A percentile compares a stretch with the other conserved stretches of the same genome.
These are phyloP conservation scores for Sesia bembeciformis DNA, from an alignment of 2,888 invertebrate genomes.

Conservation along the genomic window DNA sequence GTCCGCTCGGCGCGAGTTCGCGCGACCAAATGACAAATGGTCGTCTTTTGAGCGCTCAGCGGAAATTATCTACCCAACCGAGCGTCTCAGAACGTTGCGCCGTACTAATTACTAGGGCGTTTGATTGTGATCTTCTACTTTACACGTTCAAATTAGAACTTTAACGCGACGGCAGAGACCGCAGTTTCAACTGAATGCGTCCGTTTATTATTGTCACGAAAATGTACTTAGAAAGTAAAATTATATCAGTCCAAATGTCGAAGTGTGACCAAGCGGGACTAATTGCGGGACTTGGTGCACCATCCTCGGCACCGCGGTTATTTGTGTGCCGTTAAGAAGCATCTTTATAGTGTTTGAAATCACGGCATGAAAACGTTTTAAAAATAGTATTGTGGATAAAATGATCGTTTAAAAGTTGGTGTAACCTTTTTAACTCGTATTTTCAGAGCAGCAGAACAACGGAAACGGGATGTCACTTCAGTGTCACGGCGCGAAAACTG, in stretches of 20 bases:
- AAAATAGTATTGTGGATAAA: slow-evolving; percentile 25
- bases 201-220: slow-evolving; percentile 8
- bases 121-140: slow-evolving; percentile 59
- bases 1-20: slow-evolving; percentile 59
- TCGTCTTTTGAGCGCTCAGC: slow-evolving; percentile 67
- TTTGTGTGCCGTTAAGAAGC: slow-evolving; percentile 54
- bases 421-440: too few species aligned
- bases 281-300: slow-evolving; percentile 46
- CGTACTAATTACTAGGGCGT: slow-evolving; percentile 69
- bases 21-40: slow-evolving; percentile 71
- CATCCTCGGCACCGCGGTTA: slow-evolving; percentile 28
- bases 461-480: too few species aligned
- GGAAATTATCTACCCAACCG: slow-evolving; percentile 72
- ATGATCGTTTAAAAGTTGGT: too few species aligned
- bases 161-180: slow-evolving; percentile 24
- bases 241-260: slow-evolving; percentile 64
- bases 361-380: slow-evolving; percentile 45
- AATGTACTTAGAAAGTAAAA: slow-evolving; percentile 70
- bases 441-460: too few species aligned
- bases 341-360: slow-evolving; percentile 46
- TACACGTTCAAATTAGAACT: slow-evolving; percentile 26
- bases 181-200: slow-evolving; percentile 19
- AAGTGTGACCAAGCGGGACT: slow-evolving; percentile 72
- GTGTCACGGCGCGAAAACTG: too few species aligned
- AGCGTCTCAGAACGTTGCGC: slow-evolving; percentile 61